These are phyloP conservation scores for Rhingia rostrata DNA, from an alignment of 2,888 invertebrate species.

Conservation along the genomic window DNA sequence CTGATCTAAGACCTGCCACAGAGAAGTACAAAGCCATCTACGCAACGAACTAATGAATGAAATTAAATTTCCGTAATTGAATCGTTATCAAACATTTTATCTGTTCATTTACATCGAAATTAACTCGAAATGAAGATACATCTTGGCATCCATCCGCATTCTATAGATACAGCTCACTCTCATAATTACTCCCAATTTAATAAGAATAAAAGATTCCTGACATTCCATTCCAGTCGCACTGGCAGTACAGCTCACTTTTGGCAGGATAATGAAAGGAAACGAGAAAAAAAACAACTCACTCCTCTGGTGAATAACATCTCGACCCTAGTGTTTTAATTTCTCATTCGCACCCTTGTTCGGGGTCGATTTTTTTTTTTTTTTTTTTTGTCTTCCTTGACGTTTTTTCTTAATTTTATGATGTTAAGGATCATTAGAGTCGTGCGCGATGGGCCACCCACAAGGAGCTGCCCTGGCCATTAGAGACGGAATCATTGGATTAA, in stretches of 20 bases:
- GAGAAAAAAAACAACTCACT: conserved; percentile 34
- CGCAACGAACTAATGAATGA: conserved; percentile 70
- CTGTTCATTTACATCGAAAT: conserved; percentile 82
- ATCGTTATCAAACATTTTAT: conserved; percentile 81
- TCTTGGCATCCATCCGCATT: conserved; percentile 6
- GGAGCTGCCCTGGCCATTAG: conserved; percentile 33
- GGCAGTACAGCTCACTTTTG: conserved; percentile 45
- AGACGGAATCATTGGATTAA: conserved; percentile 78
- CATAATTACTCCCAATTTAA: conserved; percentile 74
- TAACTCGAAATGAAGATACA: conserved; percentile 76
- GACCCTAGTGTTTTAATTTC: conserved; percentile 75
- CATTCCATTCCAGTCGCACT: conserved; percentile 65
- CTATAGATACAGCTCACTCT: conserved; percentile 9
- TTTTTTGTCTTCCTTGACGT: conserved; percentile 27
- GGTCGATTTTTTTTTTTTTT: conserved; percentile 16
- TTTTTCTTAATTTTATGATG: conserved; percentile 79
- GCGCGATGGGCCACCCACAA: conserved; percentile 48
- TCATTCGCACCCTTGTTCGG: conserved; percentile 72
- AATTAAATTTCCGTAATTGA: conserved; percentile 80
- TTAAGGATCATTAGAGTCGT: conserved; percentile 82
- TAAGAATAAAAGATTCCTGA: conserved; percentile 75
- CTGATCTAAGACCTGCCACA: background rate
- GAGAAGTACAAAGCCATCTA: conserved; percentile 27
- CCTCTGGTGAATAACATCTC: conserved; percentile 59
- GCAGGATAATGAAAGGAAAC: conserved; percentile 51